These are phyloP conservation scores for Tauraco hartlaubi DNA, from an alignment of 2,797 vertebrate species.

Conservation along the genomic window DNA sequence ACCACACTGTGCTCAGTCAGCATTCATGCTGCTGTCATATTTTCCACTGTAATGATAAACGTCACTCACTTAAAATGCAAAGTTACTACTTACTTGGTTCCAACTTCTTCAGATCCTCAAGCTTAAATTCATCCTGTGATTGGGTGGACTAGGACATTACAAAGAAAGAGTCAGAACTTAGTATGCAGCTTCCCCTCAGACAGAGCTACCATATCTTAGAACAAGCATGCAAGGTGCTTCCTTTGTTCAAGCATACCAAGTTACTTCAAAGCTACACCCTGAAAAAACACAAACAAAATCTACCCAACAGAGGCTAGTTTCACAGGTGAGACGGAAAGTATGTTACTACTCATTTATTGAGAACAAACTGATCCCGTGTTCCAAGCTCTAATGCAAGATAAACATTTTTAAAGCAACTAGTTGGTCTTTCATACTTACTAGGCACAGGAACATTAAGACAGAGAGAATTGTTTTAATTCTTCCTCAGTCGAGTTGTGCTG, in stretches of 20 bases:
- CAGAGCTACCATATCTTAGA: background rate
- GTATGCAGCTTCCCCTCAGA: background rate
- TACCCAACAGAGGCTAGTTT: background rate
- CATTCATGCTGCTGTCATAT: background rate
- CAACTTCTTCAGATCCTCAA: conserved; percentile 97
- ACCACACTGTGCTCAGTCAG: background rate
- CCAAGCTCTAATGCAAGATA: background rate
- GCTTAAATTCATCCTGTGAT: conserved; percentile 93
- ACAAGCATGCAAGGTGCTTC: background rate
- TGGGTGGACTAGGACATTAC: conserved; percentile 86
- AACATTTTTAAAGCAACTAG: background rate
- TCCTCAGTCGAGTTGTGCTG: background rate
- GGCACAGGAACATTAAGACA: background rate
- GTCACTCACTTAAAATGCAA: background rate
- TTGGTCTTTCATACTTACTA: background rate
- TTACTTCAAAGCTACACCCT: background rate
- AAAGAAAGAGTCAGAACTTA: conserved; percentile 44
- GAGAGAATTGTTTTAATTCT: background rate
- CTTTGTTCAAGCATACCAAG: background rate
- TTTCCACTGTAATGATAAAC: background rate
- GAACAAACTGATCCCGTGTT: background rate
- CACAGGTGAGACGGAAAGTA: background rate
- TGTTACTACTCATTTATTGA: background rate
- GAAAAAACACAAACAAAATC: background rate
- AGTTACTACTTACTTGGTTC: conserved; percentile 90